Conservation (phyloP, 2,888 invertebrate genomes). For the Melanotus villosus region DNA sequence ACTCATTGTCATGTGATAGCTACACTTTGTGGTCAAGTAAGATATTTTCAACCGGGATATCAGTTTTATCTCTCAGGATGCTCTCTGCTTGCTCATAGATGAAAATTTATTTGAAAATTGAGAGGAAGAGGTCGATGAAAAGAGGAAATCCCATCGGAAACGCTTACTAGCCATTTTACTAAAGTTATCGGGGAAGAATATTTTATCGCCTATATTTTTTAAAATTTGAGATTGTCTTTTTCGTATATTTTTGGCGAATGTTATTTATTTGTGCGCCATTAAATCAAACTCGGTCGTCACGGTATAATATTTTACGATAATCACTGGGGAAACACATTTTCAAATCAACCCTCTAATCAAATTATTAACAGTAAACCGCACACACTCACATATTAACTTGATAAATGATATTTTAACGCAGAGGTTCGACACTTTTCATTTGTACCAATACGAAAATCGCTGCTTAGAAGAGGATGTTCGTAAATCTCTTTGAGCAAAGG, state of each 20-base stretch:
- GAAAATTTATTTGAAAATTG: conserved; percentile 27
- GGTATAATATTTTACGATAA: not conserved
- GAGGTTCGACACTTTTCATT: not conserved
- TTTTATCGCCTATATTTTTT: not conserved
- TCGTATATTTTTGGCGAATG: too few species aligned
- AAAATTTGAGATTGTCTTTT: too few species aligned
- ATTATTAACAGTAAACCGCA: conserved; percentile 6
- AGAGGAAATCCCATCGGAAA: conserved; percentile 5
- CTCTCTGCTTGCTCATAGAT: conserved; percentile 19
- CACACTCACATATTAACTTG: not conserved
- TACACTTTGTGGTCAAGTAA: conserved; percentile 28
- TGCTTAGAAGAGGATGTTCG: too few species aligned
- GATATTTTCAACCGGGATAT: conserved; percentile 27
- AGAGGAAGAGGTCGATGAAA: conserved; percentile 11
- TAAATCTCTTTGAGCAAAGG: too few species aligned
- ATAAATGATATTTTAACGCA: not conserved
- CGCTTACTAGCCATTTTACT: not conserved
- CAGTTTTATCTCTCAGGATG: conserved; percentile 24
- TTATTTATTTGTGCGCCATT: too few species aligned
- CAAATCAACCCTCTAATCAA: not conserved
- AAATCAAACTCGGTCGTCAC: too few species aligned
- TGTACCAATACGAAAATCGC: not conserved
- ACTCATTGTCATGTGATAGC: conserved; percentile 39
- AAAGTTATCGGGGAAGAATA: not conserved
- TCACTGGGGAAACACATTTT: not conserved